A percentile compares a stretch with the other conserved stretches of the same genome.
These are phyloP conservation scores for Aurelia aurita complex sp. Pacific DNA, from an alignment of 30 jellyfish, hydroid and myxozoan species.

Conservation along the genomic window DNA sequence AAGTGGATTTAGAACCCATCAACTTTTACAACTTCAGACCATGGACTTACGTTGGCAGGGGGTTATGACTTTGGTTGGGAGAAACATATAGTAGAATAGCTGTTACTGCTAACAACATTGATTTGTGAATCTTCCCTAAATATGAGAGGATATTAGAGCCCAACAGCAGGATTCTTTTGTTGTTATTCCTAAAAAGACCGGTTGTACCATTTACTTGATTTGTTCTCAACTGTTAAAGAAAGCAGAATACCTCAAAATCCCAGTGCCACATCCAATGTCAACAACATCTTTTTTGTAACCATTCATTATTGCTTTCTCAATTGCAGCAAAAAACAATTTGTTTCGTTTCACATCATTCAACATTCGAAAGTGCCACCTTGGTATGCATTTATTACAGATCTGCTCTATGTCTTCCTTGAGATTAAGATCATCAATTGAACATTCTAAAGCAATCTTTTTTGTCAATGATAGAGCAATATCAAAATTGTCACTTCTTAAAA, in stretches of 20 bases:
- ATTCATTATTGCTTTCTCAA: constrained; percentile 45
- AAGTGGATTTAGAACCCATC: too few relatives aligned
- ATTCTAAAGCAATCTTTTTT: constrained; percentile 37
- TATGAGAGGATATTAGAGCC: too few relatives aligned
- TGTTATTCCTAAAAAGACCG: too few relatives aligned
- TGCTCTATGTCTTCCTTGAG: constrained; percentile 70
- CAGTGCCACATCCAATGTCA: constrained; percentile 97
- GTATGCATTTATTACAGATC: constrained; percentile 46
- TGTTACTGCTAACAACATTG: too few relatives aligned
- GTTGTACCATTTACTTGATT: too few relatives aligned
- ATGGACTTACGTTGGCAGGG: too few relatives aligned
- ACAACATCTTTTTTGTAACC: constrained; percentile 41
- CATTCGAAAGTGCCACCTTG: constrained; percentile 95
- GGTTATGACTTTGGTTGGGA: too few relatives aligned
- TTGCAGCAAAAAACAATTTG: constrained; percentile 53
- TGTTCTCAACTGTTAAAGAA: too few relatives aligned
- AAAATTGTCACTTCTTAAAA: constrained; percentile 6
- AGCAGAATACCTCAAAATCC: constrained; percentile 67
- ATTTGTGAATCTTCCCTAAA: too few relatives aligned
- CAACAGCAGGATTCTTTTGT: too few relatives aligned
- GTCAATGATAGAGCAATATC: neutral
- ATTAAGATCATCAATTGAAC: neutral
- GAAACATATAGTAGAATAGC: too few relatives aligned
- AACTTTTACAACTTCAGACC: too few relatives aligned
- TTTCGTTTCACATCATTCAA: constrained; percentile 82